Evolutionary conservation across 23 tunicate genomes (phyloP).

Genomic region (Oikopleura vanhoeffeni): DNA sequence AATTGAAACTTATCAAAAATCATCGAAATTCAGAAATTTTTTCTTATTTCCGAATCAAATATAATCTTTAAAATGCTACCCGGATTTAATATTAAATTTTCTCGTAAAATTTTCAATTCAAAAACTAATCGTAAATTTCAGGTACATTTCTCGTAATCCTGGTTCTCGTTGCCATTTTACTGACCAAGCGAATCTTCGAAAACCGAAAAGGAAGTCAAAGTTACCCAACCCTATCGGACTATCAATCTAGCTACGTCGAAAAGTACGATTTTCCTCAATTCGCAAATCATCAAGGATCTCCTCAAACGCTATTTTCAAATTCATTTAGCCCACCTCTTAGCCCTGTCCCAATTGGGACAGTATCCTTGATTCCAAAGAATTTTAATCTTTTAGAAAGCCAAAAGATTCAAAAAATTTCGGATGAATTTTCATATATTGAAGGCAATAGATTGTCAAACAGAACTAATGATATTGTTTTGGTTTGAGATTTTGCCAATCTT

Average conservation of each 20-base stretch:
- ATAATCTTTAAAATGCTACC: too few species aligned
- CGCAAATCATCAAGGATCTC: neutral
- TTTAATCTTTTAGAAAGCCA: neutral
- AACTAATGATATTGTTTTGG: neutral
- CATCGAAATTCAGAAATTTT: too few species aligned
- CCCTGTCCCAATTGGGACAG: neutral
- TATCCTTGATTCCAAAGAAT: neutral
- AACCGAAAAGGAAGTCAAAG: neutral
- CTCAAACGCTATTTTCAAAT: neutral
- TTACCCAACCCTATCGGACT: constrained; percentile 6
- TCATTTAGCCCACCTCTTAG: neutral
- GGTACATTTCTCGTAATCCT: neutral
- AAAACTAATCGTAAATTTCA: neutral
- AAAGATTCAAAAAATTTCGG: neutral
- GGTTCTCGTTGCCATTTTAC: neutral
- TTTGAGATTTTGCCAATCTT: neutral
- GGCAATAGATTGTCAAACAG: neutral
- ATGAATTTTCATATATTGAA: neutral
- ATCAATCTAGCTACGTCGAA: constrained; percentile 5
- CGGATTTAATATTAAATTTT: too few species aligned
- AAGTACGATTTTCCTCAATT: neutral
- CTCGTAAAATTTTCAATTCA: too few species aligned
- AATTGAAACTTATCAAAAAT: too few species aligned
- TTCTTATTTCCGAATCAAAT: too few species aligned
- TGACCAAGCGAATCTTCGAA: neutral